Evolutionary conservation across 2,113 vertebrate species (phyloP).

Genomic region (Myiagra hebetior): DNA sequence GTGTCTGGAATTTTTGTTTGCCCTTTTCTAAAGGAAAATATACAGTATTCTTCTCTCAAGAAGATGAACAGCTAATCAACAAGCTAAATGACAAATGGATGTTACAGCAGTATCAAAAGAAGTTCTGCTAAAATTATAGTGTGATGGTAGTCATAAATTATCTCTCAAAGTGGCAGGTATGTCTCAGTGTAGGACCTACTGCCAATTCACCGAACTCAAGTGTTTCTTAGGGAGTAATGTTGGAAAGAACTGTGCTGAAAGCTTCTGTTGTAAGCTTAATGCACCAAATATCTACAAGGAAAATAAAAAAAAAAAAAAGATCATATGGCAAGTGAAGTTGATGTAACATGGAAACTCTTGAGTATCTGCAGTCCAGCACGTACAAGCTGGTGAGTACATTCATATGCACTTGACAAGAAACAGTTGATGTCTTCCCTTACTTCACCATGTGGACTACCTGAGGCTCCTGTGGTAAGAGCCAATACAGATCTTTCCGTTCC

Average conservation of each 20-base stretch:
- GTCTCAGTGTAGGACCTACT: neutral
- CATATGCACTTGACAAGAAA: neutral
- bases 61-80: neutral
- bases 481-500: neutral
- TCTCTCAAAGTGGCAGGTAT: neutral
- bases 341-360: neutral
- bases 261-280: neutral
- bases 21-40: neutral
- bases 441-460: neutral
- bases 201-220: neutral
- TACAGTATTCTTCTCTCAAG: neutral
- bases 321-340: neutral
- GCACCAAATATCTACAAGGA: neutral
- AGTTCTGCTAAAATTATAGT: neutral
- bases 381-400: neutral
- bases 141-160: neutral
- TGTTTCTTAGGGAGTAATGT: neutral
- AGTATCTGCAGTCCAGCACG: neutral
- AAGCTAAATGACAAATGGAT: neutral
- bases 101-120: neutral
- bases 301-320: neutral
- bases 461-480: neutral
- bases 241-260: neutral
- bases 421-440: neutral
- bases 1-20: neutral